Evolutionary conservation across 2,113 vertebrate genomes (phyloP), one percentile per base, ranked within the genome.

Genomic region (Fregetta grallaria): DNA sequence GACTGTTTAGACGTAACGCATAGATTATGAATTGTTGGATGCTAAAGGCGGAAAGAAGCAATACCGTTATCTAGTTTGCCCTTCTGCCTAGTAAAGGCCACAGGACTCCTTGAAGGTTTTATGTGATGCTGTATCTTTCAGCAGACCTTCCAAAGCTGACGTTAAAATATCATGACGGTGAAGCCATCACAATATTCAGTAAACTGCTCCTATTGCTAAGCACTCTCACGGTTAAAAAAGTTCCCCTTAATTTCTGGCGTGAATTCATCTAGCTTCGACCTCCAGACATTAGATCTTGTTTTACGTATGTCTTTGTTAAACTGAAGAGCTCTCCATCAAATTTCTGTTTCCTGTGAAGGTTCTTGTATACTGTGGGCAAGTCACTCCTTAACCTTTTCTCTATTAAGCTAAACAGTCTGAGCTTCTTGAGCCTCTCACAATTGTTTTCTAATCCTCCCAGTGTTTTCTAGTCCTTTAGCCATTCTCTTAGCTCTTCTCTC

Each of bases 311-410:
- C 94, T 95, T 96, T 97, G 94, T 97, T 96, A 79, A 87, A 27
- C 77, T 96, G 93, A 96, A 97, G 94, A 94, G 96, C 96, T 78
- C 94, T 96, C 91, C 86, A 96, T 97, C 95, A 96, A 77, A 86
- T 94, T 90, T 90, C 87, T 90, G 81, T 78, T 97, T 94, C 93
- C 91, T 93, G 66, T 90, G 93, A 96, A 94, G 85, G 70, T 95
- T 93, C 90, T 96, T 96, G 94, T 96, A 82, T 96, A 85, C 66
- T 79, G 70, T 88, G 94, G 81, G 86, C 90, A 88, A 96, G 85
- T 93, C 92, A 94, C 86, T 96, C 85, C 96, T 97, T 97, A 97
- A 97, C 96, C 96, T 97, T 95, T 94, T 94, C 90, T 96, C 93
- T 94, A 75, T 90, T 97, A 96, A 93, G 87, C 93, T 95, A 97